These are phyloP conservation scores for Pelobates fuscus DNA, from an alignment of 2,113 vertebrate genomes.

Conservation along the genomic window DNA sequence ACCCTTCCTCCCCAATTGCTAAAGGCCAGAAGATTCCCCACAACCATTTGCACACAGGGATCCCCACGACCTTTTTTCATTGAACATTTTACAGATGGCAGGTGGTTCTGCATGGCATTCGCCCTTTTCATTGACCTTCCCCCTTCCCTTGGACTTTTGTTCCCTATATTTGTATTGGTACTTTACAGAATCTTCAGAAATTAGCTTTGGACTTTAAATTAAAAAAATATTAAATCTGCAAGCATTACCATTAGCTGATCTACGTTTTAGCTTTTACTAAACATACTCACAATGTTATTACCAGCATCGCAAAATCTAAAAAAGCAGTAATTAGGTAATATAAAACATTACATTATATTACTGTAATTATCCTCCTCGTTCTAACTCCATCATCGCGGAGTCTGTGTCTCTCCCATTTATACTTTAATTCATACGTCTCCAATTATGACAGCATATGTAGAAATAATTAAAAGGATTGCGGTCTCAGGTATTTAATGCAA, in stretches of 20 bases:
- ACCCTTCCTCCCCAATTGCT: too few species aligned
- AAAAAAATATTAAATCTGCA: too few species aligned
- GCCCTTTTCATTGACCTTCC: too few species aligned
- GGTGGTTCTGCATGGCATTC: too few species aligned
- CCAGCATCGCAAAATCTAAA: neutral
- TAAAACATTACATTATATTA: neutral
- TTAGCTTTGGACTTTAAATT: too few species aligned
- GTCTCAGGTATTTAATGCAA: neutral
- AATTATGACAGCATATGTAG: slow-evolving; percentile 3
- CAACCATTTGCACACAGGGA: too few species aligned
- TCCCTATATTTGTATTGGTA: too few species aligned
- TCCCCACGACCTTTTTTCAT: too few species aligned
- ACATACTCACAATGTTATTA: neutral
- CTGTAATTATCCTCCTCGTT: neutral
- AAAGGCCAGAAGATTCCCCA: too few species aligned
- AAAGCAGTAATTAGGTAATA: neutral
- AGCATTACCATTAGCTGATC: neutral
- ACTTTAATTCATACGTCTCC: neutral
- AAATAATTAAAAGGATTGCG: slow-evolving; percentile 15
- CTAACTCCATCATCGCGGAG: neutral
- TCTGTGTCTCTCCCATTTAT: neutral
- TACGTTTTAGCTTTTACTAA: neutral
- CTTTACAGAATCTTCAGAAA: too few species aligned
- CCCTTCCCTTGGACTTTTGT: too few species aligned
- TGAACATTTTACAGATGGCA: too few species aligned